Conservation (phyloP, 2,888 invertebrate species). For the Hoplodrina blanda region DNA sequence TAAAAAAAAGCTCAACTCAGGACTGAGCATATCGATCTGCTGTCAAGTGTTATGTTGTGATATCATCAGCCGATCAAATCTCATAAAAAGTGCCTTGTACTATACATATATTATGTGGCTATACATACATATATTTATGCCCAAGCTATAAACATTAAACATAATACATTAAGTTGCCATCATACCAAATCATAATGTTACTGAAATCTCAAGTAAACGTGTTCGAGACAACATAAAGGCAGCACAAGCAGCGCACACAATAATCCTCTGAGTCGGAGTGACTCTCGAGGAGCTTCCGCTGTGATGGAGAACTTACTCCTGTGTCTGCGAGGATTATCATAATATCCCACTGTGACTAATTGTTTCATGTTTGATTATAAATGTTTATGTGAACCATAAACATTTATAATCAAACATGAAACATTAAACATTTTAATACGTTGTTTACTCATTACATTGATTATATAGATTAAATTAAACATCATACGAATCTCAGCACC, state of each 20-base stretch:
- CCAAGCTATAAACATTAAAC: too few species aligned
- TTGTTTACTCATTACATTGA: conserved; percentile 5
- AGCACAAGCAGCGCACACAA: background rate
- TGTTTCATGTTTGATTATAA: background rate
- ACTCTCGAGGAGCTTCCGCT: background rate
- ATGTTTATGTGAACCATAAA: too few species aligned
- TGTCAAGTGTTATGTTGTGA: too few species aligned
- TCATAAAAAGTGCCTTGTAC: too few species aligned
- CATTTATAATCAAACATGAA: too few species aligned
- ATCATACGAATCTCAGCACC: background rate
- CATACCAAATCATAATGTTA: background rate
- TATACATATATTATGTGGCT: too few species aligned
- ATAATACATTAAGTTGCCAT: accelerated
- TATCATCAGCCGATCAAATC: background rate
- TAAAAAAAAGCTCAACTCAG: too few species aligned
- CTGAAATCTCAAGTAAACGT: conserved; percentile 4
- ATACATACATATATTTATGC: too few species aligned
- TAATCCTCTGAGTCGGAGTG: conserved; percentile 5
- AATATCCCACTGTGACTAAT: background rate
- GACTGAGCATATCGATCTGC: too few species aligned
- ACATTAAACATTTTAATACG: background rate
- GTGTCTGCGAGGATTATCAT: conserved; percentile 12
- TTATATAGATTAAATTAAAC: conserved; percentile 2
- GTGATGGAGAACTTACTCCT: background rate
- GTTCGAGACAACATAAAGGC: background rate